Conservation (phyloP, 2,888 invertebrate species). For the Acronicta psi region DNA sequence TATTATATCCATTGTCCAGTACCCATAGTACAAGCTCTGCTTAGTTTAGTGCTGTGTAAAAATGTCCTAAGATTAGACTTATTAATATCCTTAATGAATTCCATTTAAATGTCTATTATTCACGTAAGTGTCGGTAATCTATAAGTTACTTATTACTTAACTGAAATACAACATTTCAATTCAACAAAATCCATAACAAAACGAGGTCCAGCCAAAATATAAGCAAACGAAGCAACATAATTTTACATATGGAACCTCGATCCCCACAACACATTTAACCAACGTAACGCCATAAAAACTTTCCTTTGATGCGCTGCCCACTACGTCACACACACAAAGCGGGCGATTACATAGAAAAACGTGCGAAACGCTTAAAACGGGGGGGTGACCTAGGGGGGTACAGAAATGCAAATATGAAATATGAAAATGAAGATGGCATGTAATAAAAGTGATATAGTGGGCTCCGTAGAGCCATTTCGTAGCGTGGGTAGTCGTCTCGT, state of each 20-base stretch:
- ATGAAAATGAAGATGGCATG: constrained; percentile 92
- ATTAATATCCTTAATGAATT: too few relatives aligned
- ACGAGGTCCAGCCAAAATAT: not conserved
- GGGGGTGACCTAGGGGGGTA: constrained; percentile 63
- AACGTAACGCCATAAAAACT: constrained; percentile 66
- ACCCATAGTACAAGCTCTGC: too few relatives aligned
- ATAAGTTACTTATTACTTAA: too few relatives aligned
- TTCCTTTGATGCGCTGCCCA: constrained; percentile 73
- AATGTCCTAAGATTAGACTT: too few relatives aligned
- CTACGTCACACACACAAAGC: constrained; percentile 78
- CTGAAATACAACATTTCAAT: not conserved
- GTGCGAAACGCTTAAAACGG: constrained; percentile 82
- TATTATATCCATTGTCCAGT: too few relatives aligned
- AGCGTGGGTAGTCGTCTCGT: constrained; percentile 92
- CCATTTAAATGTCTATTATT: too few relatives aligned
- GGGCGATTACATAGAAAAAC: constrained; percentile 85
- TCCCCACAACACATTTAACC: constrained; percentile 38
- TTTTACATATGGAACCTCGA: constrained; percentile 57
- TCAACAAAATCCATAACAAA: not conserved
- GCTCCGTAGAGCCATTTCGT: constrained; percentile 93
- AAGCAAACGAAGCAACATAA: not conserved
- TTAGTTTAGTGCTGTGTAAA: too few relatives aligned
- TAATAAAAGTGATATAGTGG: constrained; percentile 94
- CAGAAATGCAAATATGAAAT: constrained; percentile 90
- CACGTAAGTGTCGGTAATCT: too few relatives aligned